A percentile compares a stretch with the other conserved stretches of the same genome.
Conservation (phyloP, 2,113 vertebrate genomes). For the Notothenia rossii region DNA sequence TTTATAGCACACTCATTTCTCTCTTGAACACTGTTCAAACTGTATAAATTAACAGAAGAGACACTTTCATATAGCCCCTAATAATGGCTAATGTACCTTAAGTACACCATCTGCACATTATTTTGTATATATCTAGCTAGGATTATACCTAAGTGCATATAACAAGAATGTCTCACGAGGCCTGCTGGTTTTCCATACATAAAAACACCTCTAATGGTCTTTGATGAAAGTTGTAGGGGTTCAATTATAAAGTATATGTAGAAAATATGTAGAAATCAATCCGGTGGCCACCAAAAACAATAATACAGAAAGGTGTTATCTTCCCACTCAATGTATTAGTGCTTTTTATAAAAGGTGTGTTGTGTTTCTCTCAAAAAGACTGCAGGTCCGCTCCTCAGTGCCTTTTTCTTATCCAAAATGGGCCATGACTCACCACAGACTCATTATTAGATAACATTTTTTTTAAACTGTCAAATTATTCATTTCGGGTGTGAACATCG, state of each 20-base stretch:
- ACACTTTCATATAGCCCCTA: not conserved
- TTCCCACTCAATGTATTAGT: not conserved
- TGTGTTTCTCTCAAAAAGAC: constrained; percentile 6
- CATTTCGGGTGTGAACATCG: constrained; percentile 47
- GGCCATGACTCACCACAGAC: constrained; percentile 31
- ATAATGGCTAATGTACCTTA: constrained; percentile 4
- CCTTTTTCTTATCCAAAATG: not conserved
- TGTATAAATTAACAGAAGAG: constrained; percentile 16
- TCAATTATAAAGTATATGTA: not conserved
- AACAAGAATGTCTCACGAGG: not conserved
- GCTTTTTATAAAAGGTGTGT: not conserved
- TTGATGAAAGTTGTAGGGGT: constrained; percentile 33
- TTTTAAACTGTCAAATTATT: constrained; percentile 49
- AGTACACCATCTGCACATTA: not conserved
- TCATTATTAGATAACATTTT: constrained; percentile 50
- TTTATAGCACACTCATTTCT: not conserved
- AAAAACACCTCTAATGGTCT: constrained; percentile 22
- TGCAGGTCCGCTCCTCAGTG: not conserved
- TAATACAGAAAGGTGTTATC: not conserved
- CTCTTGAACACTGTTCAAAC: constrained; percentile 17
- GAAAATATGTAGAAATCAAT: constrained; percentile 26
- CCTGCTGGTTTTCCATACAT: constrained; percentile 8
- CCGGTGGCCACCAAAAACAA: constrained; percentile 12
- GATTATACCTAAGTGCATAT: not conserved
- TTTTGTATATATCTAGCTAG: not conserved